These are phyloP conservation scores for Proisotoma minuta DNA, from an alignment of 2,888 invertebrate species.

Conservation along the genomic window DNA sequence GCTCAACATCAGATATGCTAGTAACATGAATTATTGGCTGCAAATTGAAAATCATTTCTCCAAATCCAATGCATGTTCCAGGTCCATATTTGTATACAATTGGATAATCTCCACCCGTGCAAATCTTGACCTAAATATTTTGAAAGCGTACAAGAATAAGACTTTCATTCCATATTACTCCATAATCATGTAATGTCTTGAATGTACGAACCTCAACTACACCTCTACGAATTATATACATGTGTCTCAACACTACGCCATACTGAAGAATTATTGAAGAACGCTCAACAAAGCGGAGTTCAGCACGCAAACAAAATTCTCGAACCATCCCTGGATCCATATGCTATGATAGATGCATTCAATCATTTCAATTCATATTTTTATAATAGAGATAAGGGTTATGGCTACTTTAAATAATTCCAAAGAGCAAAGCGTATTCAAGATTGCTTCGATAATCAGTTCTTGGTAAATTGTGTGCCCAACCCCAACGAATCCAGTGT, in stretches of 20 bases:
- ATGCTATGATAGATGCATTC: constrained; percentile 1
- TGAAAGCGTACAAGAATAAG: no score
- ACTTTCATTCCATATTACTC: no score
- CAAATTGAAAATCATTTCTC: constrained; percentile 1
- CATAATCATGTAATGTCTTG: no score
- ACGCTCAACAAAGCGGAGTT: constrained; percentile 23
- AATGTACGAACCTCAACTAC: constrained; percentile 22
- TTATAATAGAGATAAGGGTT: no score
- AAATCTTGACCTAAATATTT: background rate
- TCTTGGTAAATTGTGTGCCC: background rate
- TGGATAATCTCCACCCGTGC: background rate
- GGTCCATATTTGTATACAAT: background rate
- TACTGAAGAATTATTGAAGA: constrained; percentile 15
- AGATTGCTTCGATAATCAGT: background rate
- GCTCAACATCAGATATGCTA: constrained; percentile 24
- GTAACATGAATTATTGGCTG: constrained; percentile 19
- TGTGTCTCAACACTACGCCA: constrained; percentile 21
- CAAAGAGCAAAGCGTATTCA: background rate
- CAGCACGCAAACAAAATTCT: constrained; percentile 23
- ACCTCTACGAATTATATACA: constrained; percentile 32
- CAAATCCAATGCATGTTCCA: constrained; percentile 23
- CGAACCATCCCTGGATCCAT: constrained; percentile 24
- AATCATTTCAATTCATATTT: background rate
- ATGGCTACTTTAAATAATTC: background rate
- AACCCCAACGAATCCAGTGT: background rate